Base-by-base conservation (phyloP, 2,888 invertebrate genomes). In the Aspidapion aeneum region DNA sequence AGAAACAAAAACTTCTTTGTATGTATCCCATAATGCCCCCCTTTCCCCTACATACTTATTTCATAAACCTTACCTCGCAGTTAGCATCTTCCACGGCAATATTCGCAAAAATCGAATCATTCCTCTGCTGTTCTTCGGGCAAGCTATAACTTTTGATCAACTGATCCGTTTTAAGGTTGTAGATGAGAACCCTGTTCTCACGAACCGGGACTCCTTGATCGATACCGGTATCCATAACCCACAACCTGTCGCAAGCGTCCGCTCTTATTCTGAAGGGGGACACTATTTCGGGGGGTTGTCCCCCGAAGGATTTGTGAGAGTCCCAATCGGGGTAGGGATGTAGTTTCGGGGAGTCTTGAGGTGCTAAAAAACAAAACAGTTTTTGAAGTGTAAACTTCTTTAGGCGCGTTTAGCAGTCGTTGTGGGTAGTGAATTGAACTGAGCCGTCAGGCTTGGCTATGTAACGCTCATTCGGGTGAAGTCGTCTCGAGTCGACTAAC, bases 241-340 rank as follows among this genome's bases (percentile, higher is more conserved):
- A 93, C 0, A 93, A 84, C 35, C 35, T 35, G 16, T 87, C 88
- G 75, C 93, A 93, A 57, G 84, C 84, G 76, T 93, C 93, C 0
- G 89, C 90, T 0, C 89, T 82, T 1, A 90, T 81, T 5, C 91
- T 82, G 77, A 89, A 91, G 0, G 91, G 89, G 0, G 91, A 91
- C 0, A 91, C 84, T 58, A 91, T 85, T 75, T 90, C 89, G 1
- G 88, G 85, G 1, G 74, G 76, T 51, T 80, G 84, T 22, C 69
- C 71, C 19, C 68, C 62, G 5, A 71, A 69, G 56, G 88, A 81
- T 54, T 88, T 86, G 73, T 92, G 91, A 0, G 90, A 88, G 64
- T 87, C 86, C 92, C 92, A 93, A 70, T 87, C 89, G 0, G 92
- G 92, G 71, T 89, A 93, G 0, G 93, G 92, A n/a, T 82, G 87